These are phyloP conservation scores for Drosophila suzukii DNA, from an alignment of 1,140 invertebrate species.

Conservation along the genomic window DNA sequence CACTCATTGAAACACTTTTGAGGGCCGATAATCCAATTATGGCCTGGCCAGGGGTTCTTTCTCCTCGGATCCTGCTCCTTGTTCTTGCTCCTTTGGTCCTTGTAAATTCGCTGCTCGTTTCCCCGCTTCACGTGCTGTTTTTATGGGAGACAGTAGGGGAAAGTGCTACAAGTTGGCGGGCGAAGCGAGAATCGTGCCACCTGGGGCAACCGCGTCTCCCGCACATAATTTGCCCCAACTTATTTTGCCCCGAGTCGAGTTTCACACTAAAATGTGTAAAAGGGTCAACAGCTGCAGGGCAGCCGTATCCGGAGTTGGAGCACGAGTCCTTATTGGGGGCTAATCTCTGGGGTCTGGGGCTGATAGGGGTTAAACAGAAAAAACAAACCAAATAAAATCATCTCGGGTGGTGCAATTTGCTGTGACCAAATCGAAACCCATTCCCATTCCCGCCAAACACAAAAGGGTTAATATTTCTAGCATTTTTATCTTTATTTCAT, in stretches of 20 bases:
- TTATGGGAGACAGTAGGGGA: conserved; percentile 9
- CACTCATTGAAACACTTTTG: conserved; percentile 68
- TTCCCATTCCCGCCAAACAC: conserved; percentile 48
- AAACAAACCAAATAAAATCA: background rate
- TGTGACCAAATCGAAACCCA: conserved; percentile 7
- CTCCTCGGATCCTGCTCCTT: conserved; percentile 3
- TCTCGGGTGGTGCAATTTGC: background rate
- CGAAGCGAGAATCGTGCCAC: background rate
- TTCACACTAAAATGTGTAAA: conserved; percentile 73
- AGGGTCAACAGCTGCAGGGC: conserved; percentile 61
- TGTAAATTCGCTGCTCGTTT: conserved; percentile 15
- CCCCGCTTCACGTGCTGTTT: conserved; percentile 11
- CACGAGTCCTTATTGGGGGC: conserved; percentile 36
- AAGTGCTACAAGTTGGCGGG: background rate
- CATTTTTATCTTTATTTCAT: conserved; percentile 74
- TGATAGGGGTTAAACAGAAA: background rate
- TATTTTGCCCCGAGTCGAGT: conserved; percentile 73
- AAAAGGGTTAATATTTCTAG: conserved; percentile 71
- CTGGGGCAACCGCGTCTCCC: conserved; percentile 39
- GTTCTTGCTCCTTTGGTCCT: background rate
- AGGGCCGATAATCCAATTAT: conserved; percentile 76
- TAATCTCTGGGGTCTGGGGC: conserved; percentile 58
- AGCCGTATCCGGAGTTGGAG: conserved; percentile 3
- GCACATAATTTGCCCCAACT: conserved; percentile 71
- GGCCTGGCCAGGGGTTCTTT: conserved; percentile 53